Base-by-base conservation (phyloP, 2,797 vertebrate species). In the Clarias pachynema region DNA sequence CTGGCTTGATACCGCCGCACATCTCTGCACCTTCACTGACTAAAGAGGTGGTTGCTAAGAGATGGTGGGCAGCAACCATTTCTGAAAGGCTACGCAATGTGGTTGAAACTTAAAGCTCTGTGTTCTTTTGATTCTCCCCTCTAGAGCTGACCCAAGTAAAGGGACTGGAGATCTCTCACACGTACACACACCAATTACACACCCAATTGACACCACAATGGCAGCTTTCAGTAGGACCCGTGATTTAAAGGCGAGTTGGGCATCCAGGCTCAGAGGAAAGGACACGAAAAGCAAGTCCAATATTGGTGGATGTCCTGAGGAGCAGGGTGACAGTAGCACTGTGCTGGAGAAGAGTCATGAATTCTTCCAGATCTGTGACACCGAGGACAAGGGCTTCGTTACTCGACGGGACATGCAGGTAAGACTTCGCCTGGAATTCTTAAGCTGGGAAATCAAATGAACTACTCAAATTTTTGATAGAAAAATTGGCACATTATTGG, bases 341-440 rank as follows among this genome's bases (percentile, higher is more conserved):
- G 86, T 99, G 82, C 88, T 94, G 92, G 95, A 91, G 88, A 98
- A 97, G 92, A 96, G 96, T 9, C 94, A 89, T 1, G 97, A 99
- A 84, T 97, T 99, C 90, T 99, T 99, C 92, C 96, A 96, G 95
- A 95, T 97, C 86, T 99, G 97, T 79, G 98, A 99, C 91, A 89
- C 92, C 0, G 97, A 98, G 89, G 93, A 94, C 89, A 99, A 99
- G 89, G 98, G 98, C 69, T 99, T 97, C 81, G 94, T 99, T 83
- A 94, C 94, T 53, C 91, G 92, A 22, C 91, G 92, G 44, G 97
- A 99, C 85, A 97, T 99, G 96, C 97, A 98, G 97, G 98, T 96
- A 88, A 94, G 91, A 31, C n/a, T 53, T 29, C 1, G 10, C 16
- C 34, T 24, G 18, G 16, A 60, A 60, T 57, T 31, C 26, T 57